These are phyloP conservation scores for Cancer borealis DNA, from an alignment of 2,888 invertebrate genomes.

Conservation along the genomic window DNA sequence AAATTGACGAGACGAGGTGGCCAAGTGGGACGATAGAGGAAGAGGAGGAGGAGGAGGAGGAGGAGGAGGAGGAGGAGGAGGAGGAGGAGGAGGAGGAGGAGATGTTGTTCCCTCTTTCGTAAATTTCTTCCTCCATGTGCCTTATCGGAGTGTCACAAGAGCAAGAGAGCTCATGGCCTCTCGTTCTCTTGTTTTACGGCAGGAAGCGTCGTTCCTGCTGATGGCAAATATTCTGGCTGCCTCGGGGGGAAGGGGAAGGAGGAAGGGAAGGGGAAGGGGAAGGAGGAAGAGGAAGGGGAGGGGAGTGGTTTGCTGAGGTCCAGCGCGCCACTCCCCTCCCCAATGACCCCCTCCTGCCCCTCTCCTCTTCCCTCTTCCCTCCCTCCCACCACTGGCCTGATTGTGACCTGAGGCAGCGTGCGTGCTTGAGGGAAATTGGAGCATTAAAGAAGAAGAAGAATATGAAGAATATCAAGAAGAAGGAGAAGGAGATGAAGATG, in stretches of 20 bases:
- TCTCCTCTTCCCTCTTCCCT: background rate
- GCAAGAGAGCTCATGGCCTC: slow-evolving; percentile 17
- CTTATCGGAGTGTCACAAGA: slow-evolving; percentile 24
- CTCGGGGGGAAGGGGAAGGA: background rate
- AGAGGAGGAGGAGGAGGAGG: slow-evolving; percentile 8
- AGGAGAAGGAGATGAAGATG: background rate
- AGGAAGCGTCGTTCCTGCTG: background rate
- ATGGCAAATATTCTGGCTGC: slow-evolving; percentile 31
- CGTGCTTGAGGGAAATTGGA: slow-evolving; percentile 27
- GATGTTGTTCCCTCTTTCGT: slow-evolving; percentile 10
- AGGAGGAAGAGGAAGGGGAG: background rate
- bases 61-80: slow-evolving; percentile 45
- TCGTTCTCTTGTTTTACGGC: background rate
- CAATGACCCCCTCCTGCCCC: background rate
- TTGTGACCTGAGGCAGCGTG: slow-evolving; percentile 21
- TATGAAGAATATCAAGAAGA: background rate
- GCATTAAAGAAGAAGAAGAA: background rate
- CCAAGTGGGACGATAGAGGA: background rate
- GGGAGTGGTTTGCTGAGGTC: background rate
- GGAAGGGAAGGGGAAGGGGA: no score
- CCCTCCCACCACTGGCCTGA: background rate
- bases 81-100: slow-evolving; percentile 31
- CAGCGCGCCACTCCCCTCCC: background rate
- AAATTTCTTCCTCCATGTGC: background rate
- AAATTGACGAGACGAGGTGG: background rate